A percentile compares a stretch with the other conserved stretches of the same genome.
Conservation (phyloP, 2,888 invertebrate genomes). For the Anorthoa munda region DNA sequence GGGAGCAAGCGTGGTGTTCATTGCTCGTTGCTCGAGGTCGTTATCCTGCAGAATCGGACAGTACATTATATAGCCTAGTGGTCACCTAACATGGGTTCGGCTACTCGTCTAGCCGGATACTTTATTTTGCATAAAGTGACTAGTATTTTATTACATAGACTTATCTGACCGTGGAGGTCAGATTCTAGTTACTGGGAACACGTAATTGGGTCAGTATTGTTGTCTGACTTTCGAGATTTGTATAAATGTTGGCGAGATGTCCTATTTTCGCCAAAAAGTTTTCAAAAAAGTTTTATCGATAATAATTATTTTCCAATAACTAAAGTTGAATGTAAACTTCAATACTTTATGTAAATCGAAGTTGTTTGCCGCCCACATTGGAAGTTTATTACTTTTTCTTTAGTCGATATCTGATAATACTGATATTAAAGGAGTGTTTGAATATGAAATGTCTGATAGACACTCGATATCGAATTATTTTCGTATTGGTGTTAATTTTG, state of each 20-base stretch:
- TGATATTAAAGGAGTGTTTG: conserved; percentile 17
- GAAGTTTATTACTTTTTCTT: conserved; percentile 29
- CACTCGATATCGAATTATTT: not conserved
- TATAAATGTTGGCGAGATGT: not conserved
- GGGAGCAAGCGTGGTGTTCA: too few species aligned
- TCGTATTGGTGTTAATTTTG: not conserved
- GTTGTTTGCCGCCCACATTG: conserved; percentile 31
- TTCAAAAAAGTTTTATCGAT: not conserved
- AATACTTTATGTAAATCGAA: conserved; percentile 20
- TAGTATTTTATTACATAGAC: too few species aligned
- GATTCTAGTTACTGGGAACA: not conserved
- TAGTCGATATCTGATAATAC: conserved; percentile 24
- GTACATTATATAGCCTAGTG: too few species aligned
- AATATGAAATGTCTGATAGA: conserved; percentile 8
- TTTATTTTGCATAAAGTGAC: too few species aligned
- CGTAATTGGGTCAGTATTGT: not conserved
- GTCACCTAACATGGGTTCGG: too few species aligned
- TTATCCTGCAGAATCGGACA: too few species aligned
- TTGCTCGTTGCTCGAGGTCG: too few species aligned
- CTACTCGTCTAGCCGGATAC: not conserved
- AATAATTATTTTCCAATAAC: conserved; percentile 29
- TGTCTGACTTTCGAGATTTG: not conserved
- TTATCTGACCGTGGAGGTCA: not conserved
- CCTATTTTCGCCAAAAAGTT: not conserved
- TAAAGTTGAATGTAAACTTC: conserved; percentile 2